Conservation (phyloP, 1,140 invertebrate genomes). For the Heliconius hermathena region DNA sequence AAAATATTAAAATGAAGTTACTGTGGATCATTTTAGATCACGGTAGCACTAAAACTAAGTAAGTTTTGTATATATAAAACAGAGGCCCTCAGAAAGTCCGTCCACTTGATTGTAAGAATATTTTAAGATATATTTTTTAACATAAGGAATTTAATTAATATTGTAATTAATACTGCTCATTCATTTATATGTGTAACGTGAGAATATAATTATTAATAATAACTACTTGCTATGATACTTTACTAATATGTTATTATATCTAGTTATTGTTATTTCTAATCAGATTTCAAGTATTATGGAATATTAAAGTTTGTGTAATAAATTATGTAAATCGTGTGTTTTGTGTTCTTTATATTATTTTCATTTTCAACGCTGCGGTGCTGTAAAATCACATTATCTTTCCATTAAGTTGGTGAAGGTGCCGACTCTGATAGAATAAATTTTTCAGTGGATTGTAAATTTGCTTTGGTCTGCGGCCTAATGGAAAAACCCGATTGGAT, state of each 20-base stretch:
- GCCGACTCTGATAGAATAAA: not conserved
- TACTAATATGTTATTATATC: not conserved
- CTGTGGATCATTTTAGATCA: not conserved
- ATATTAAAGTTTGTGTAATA: not conserved
- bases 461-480: conserved; percentile 7
- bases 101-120: conserved; percentile 44
- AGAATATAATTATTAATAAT: conserved; percentile 1
- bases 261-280: conserved; percentile 21
- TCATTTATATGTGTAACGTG: not conserved
- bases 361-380: not conserved
- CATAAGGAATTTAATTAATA: conserved; percentile 6
- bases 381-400: not conserved
- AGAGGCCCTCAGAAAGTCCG: conserved; percentile 58
- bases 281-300: conserved; percentile 16
- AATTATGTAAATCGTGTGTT: not conserved
- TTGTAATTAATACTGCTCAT: conserved; percentile 8
- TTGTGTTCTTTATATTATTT: conserved; percentile 1
- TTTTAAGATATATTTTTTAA: not conserved
- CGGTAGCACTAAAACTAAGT: not conserved
- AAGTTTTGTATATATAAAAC: conserved; percentile 44
- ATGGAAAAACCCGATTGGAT: conserved; percentile 9
- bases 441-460: conserved; percentile 7
- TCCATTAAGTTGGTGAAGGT: conserved; percentile 10
- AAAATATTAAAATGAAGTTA: not conserved
- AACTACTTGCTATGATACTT: not conserved